These are phyloP conservation scores for Puffinus mauretanicus DNA, from an alignment of 2,113 vertebrate genomes.

Conservation along the genomic window DNA sequence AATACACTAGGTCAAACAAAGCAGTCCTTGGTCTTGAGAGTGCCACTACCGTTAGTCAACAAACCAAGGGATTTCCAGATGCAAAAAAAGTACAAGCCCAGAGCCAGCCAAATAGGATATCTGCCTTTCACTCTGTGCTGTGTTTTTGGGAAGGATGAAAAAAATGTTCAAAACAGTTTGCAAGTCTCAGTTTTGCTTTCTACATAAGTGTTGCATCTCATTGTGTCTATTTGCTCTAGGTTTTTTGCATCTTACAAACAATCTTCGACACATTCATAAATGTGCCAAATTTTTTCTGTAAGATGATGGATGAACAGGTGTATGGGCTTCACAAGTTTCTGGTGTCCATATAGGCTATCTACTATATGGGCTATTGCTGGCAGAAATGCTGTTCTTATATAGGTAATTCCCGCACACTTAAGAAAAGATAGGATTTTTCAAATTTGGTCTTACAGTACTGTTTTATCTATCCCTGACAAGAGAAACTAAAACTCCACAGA, in stretches of 20 bases:
- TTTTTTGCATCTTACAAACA: background rate
- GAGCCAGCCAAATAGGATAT: background rate
- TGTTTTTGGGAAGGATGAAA: background rate
- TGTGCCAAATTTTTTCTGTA: background rate
- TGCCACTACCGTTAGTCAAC: background rate
- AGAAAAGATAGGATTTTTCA: background rate
- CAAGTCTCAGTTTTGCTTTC: background rate
- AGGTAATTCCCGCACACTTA: background rate
- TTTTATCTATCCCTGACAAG: background rate
- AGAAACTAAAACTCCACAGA: constrained; percentile 36
- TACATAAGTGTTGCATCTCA: background rate
- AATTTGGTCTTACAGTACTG: background rate
- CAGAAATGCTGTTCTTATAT: background rate
- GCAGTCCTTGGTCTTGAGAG: background rate
- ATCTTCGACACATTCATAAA: background rate
- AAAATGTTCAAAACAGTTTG: background rate
- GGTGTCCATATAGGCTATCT: background rate
- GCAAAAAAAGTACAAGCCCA: background rate
- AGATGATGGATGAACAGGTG: background rate
- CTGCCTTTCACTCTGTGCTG: background rate
- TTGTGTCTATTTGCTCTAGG: background rate
- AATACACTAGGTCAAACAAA: constrained; percentile 20
- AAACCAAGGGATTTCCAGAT: constrained; percentile 28
- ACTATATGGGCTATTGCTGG: background rate
- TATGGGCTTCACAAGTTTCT: background rate